Evolutionary conservation across 2,797 vertebrate genomes (phyloP).

Genomic region (Vultur gryphus): DNA sequence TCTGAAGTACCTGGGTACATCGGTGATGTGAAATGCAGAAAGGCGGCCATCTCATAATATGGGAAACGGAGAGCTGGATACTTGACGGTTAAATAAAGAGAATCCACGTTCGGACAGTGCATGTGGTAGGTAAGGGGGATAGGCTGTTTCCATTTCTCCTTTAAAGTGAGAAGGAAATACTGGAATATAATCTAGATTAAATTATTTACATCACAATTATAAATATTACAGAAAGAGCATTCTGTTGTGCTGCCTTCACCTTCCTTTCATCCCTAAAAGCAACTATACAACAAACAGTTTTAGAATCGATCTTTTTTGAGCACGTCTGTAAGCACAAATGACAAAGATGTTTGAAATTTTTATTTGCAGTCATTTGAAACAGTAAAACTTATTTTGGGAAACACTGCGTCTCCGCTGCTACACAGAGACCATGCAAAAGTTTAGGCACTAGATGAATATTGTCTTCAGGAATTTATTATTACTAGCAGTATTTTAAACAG

Average conservation of each 20-base stretch:
- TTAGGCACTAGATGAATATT: background rate
- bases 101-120: accelerated
- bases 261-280: background rate
- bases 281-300: background rate
- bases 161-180: background rate
- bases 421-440: background rate
- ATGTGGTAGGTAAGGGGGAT: background rate
- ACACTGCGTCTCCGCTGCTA: background rate
- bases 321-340: background rate
- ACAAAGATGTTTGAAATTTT: background rate
- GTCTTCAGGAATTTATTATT: background rate
- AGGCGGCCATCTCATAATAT: accelerated
- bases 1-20: background rate
- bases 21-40: background rate
- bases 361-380: background rate
- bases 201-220: conserved; percentile 33
- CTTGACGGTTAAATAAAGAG: background rate
- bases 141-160: background rate
- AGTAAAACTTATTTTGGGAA: background rate
- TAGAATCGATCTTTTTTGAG: background rate
- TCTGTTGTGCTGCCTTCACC: background rate
- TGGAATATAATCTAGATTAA: background rate
- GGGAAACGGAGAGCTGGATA: background rate
- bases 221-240: conserved; percentile 20
- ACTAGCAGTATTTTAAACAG: background rate